Evolutionary conservation across 1,140 invertebrate genomes (phyloP), one percentile per base, ranked within the genome.

Genomic region (Polypedilum vanderplanki): DNA sequence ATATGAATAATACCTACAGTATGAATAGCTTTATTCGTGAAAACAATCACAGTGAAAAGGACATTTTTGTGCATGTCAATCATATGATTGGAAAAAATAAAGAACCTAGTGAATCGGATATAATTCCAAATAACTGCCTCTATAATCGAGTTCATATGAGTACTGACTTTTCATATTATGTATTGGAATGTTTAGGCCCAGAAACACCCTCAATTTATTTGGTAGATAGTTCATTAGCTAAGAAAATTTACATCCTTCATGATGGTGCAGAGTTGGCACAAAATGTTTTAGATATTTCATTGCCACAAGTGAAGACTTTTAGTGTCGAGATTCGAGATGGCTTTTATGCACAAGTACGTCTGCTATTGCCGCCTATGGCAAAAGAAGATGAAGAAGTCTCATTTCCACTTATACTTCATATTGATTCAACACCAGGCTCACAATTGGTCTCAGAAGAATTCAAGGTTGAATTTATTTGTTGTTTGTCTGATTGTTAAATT

Each of bases 351-450:
- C 83, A 84, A 75, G 91, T 94, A 0, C 85, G 89, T 9, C 84
- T 94, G 3, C 86, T 88, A 75, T 81, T 94, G 65, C 92, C 92
- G 0, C 90, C 91, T 0, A 89, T 90, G n/a, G 85, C 93, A 76
- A 83, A 90, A 74, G 91, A 93, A 78, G 88, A 91, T 70, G 91
- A 95, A 79, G 91, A 93, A 77, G 87, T 91, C 46, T 89, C 89
- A 8, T 93, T 95, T 80, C 93, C 93, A 0, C 79, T 93, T n/a
- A 86, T 94, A 0, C 81, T 94, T 24, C 87, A 91, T 76, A 88
- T 93, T 12, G 89, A 92, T 78, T 90, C 88, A 18, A 86, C 88
- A 24, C 93, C 93, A 0, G 91, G 90, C 3, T 87, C 88, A 0
- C 92, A 94, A 80, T 80, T 88, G 70, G 91, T 94, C 1, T 90